Percentiles rank a stretch among this genome's conserved stretches.
These are phyloP conservation scores for Climacteris rufus DNA, from an alignment of 2,113 vertebrate genomes.

Conservation along the genomic window DNA sequence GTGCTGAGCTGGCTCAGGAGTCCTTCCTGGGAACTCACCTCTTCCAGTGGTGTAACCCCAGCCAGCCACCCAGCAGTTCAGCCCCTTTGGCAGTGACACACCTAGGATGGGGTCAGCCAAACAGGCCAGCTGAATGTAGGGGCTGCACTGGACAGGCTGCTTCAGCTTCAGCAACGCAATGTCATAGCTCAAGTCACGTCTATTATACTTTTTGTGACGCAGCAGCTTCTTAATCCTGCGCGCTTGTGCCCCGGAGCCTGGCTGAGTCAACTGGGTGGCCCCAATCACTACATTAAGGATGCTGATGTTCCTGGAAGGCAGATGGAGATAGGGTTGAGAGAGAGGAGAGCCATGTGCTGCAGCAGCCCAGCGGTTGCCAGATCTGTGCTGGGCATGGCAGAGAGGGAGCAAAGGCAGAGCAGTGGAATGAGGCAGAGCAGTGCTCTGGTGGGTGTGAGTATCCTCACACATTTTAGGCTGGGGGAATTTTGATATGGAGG, in stretches of 20 bases:
- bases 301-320: background rate
- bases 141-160: background rate
- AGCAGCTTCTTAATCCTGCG: background rate
- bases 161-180: conserved; percentile 5
- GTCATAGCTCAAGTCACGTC: background rate
- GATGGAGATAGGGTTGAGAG: background rate
- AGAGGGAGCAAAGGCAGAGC: no score
- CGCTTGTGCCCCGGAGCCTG: background rate
- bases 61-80: background rate
- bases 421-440: no score
- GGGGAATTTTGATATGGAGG: background rate
- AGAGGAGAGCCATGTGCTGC: accelerated
- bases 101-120: background rate
- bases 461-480: accelerated
- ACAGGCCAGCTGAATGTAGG: conserved; percentile 9
- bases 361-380: background rate
- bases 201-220: background rate
- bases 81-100: background rate
- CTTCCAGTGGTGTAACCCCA: background rate
- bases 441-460: background rate
- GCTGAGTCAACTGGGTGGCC: background rate
- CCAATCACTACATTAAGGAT: background rate
- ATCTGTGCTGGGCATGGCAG: background rate
- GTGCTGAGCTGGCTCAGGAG: no score
- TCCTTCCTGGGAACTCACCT: background rate